Evolutionary conservation across 1,140 invertebrate genomes (phyloP), one percentile per base, ranked within the genome.

Genomic region (Eriosoma lanigerum): DNA sequence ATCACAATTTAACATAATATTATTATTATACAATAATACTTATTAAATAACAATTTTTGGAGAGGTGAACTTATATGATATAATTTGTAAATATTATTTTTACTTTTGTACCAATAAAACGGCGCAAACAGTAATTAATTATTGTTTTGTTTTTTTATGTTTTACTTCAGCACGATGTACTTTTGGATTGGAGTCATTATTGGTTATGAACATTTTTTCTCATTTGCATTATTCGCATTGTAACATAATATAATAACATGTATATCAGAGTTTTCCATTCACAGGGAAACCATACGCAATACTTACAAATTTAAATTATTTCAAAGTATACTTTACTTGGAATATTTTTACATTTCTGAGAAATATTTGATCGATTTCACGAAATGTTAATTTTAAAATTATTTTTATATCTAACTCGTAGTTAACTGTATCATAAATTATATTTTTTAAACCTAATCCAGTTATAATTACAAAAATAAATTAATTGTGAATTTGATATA

Each of bases 41-140:
- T 48, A 76, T 21, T 38, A 38, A 56, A 38, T 75, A 75, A 75
- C 72, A 56, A 76, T 46, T n/a, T 24, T 62, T 15, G 75, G 75
- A 78, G 75, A 78, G 75, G 75, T 78, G 75, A 78, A 78, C 54
- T 78, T 78, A 62, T 78, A 78, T 78, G 75, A 60, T 78, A 78
- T 78, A 56, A 60, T 78, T 78, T 78, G 75, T 78, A 78, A 70
- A 66, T 81, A 81, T 81, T 81, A 29, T 60, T 75, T 70, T 81
- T 46, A 50, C 38, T 81, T 29, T 50, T 81, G 26, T 81, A 75
- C 50, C 21, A n/a, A n/a, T 60, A 54, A 52, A 19, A 58, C 32
- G 38, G 52, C 24, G 29, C 26, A 44, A 75, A 70, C 44, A 73
- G 68, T 70, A 75, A 81, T 60, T 75, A 73, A 81, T 81, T 52